Base-by-base conservation (phyloP, 2,888 invertebrate species). In the Pseudanteris insignis region DNA sequence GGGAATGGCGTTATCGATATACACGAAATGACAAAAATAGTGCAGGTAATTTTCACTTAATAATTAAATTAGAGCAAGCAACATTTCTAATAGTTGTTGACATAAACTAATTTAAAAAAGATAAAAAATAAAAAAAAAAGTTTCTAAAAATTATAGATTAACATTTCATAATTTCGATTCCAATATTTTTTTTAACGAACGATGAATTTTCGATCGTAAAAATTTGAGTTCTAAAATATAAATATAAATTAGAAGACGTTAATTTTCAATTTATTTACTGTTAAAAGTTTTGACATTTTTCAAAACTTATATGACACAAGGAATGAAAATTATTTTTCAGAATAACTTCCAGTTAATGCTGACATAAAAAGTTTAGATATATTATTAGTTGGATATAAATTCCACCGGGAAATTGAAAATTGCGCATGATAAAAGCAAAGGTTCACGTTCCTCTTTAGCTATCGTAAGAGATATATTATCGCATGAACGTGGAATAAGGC, bases 11-110 rank as follows among this genome's bases (percentile, higher is more conserved):
- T 95, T 73, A 97, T 97, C 81, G 96, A 97, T 81, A 94, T 96
- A 75, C 94, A 95, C 81, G 97, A 97, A 86, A 97, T 97, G 97
- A 94, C 95, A 67, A 96, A 97, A 87, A 97, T 97, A 79, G 96
- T 97, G 67, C 96, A 96, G 92, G 96, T 96, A 82, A 9, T 14
- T 32, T 14, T 21, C 21, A 21, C 21, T 4, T 7, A 21, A 21
- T 15, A 5, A 4, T 4, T 4, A 4, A 4, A 21, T 21, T 21
- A 21, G 21, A 21, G 5, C 7, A 21, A 21, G 7, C 21, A 21
- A 21, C 10, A 10, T 11, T 10, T 12, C 2, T 14, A 38, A 26
- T 10, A 25, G 6, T 4, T 2, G n/a, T 1, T 9, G n/a, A 2
- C 9, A 33, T n/a, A 1, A 2, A 9, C 15, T 28, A 1, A 33